These are phyloP conservation scores for Drosophila teissieri DNA, from an alignment of 1,140 invertebrate species.

Conservation along the genomic window DNA sequence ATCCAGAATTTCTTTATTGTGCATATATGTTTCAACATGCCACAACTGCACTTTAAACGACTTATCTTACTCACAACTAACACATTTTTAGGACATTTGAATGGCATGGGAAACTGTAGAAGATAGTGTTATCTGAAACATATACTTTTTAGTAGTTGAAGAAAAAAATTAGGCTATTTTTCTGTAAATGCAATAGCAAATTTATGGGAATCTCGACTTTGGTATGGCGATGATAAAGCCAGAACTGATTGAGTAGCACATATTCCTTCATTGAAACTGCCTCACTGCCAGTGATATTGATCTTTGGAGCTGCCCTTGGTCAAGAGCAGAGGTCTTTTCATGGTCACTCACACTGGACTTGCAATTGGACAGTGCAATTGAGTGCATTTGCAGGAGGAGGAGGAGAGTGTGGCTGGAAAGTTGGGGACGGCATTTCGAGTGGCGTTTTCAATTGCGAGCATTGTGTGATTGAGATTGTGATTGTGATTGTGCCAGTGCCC, in stretches of 20 bases:
- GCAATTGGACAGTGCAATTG: conserved; percentile 35
- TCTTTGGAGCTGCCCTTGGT: conserved; percentile 24
- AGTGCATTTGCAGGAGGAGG: conserved; percentile 31
- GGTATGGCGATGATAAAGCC: not conserved
- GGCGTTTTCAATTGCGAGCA: conserved; percentile 67
- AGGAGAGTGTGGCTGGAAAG: not conserved
- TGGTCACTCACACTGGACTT: conserved; percentile 43
- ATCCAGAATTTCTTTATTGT: too few relatives aligned
- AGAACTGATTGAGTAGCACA: conserved; percentile 6
- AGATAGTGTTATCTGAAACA: not conserved
- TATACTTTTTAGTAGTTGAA: too few relatives aligned
- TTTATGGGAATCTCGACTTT: too few relatives aligned
- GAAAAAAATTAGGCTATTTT: too few relatives aligned
- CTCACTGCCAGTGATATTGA: conserved; percentile 4
- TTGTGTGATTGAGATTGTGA: conserved; percentile 38
- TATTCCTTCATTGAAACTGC: conserved; percentile 19
- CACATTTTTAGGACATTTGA: too few relatives aligned
- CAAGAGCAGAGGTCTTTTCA: conserved; percentile 49
- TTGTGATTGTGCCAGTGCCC: conserved; percentile 6
- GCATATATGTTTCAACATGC: too few relatives aligned
- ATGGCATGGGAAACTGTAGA: not conserved
- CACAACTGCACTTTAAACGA: too few relatives aligned
- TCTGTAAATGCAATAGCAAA: too few relatives aligned
- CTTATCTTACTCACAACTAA: too few relatives aligned
- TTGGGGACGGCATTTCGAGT: conserved; percentile 38